These are phyloP conservation scores for Cyclophora punctaria DNA, from an alignment of 2,888 invertebrate species.

Conservation along the genomic window DNA sequence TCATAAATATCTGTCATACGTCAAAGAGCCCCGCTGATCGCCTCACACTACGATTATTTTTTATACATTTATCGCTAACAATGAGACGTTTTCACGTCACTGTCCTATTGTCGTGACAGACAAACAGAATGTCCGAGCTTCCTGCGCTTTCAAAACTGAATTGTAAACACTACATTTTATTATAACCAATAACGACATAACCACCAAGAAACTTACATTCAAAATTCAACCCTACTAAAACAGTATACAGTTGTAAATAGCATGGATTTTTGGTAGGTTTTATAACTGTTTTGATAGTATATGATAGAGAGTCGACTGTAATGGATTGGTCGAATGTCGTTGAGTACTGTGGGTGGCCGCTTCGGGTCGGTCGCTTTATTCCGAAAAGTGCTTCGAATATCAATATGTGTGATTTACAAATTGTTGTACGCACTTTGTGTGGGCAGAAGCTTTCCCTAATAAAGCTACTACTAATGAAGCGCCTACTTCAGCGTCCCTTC, in stretches of 20 bases:
- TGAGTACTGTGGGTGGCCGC: conserved; percentile 54
- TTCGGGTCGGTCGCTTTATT: conserved; percentile 46
- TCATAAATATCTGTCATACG: conserved; percentile 29
- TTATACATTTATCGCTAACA: conserved; percentile 20
- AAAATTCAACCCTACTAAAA: conserved; percentile 7
- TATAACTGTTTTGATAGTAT: conserved; percentile 20
- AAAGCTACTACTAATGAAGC: too few relatives aligned
- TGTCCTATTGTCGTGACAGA: conserved; percentile 47
- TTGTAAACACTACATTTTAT: conserved; percentile 29
- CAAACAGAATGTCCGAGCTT: conserved; percentile 54
- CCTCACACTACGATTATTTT: conserved; percentile 33
- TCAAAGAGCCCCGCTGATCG: conserved; percentile 27
- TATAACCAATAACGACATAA: conserved; percentile 10
- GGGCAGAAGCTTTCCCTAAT: too few relatives aligned
- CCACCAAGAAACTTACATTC: neutral
- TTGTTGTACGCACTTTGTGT: too few relatives aligned
- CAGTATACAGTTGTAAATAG: too few relatives aligned
- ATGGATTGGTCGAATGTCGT: conserved; percentile 57
- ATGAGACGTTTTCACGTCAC: conserved; percentile 36
- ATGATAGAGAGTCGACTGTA: conserved; percentile 40
- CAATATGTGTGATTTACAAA: conserved; percentile 18
- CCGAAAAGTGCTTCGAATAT: conserved; percentile 42
- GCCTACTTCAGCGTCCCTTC: too few relatives aligned
- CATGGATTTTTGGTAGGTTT: neutral
- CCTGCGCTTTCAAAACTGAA: conserved; percentile 56